Evolutionary conservation across 2,797 vertebrate genomes (phyloP).

Genomic region (Danio tinwini): DNA sequence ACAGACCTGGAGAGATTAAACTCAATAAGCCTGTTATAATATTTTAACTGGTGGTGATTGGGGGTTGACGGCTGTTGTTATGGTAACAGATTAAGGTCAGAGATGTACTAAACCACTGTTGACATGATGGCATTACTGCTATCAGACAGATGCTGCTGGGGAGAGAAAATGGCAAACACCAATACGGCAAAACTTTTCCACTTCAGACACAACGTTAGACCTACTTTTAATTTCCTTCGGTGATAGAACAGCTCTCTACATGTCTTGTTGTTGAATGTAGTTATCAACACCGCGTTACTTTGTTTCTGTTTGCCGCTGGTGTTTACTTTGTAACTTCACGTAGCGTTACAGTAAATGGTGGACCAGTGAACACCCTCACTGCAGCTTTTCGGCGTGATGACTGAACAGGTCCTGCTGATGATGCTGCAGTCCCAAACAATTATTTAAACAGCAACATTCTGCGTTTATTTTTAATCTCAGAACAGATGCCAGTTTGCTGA

Average conservation of each 20-base stretch:
- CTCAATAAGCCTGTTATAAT: conserved; percentile 38
- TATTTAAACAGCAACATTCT: conserved; percentile 35
- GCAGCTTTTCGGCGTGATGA: conserved; percentile 3
- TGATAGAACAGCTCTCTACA: neutral
- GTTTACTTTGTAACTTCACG: conserved; percentile 7
- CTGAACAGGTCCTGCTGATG: neutral
- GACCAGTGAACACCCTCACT: conserved; percentile 25
- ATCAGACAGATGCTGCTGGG: conserved; percentile 15
- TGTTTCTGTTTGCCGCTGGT: neutral
- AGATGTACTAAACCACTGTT: conserved; percentile 54
- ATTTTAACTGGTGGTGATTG: conserved; percentile 30
- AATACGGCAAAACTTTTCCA: conserved; percentile 17
- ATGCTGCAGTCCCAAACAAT: conserved; percentile 24
- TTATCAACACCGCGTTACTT: neutral
- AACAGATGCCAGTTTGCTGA: neutral
- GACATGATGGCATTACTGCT: conserved; percentile 11
- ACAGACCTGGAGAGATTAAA: neutral
- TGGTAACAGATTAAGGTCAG: conserved; percentile 71
- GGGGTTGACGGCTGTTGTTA: conserved; percentile 57
- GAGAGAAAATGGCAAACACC: neutral
- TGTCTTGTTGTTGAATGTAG: neutral
- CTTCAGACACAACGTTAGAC: no score
- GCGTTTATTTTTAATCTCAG: conserved; percentile 33
- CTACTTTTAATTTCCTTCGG: neutral
- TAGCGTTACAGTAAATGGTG: neutral